Evolutionary conservation across 2,888 invertebrate species (phyloP).

Genomic region (Tipula helvola): DNA sequence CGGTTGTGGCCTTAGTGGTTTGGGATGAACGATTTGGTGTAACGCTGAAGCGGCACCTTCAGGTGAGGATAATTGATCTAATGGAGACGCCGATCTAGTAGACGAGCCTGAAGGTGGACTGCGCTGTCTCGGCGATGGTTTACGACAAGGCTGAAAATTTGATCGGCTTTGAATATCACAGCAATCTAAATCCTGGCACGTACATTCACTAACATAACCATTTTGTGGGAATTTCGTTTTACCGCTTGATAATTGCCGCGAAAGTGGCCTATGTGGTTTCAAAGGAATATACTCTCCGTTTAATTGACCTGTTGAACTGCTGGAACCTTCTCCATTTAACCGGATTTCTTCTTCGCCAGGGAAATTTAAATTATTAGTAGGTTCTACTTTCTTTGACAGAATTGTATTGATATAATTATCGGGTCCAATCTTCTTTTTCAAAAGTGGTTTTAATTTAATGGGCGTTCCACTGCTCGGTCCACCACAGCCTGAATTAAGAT

Average conservation of each 20-base stretch:
- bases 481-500: background rate
- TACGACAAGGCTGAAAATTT: constrained; percentile 21
- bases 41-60: constrained; percentile 18
- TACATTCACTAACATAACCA: background rate
- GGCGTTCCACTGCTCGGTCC: constrained; percentile 18
- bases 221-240: constrained; percentile 32
- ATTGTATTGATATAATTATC: constrained; percentile 60
- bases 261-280: constrained; percentile 56
- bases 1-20: constrained; percentile 43
- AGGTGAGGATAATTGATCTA: constrained; percentile 25
- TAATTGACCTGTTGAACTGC: constrained; percentile 19
- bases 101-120: constrained; percentile 36
- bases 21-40: constrained; percentile 14
- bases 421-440: constrained; percentile 54
- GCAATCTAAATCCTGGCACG: background rate
- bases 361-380: background rate
- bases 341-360: background rate
- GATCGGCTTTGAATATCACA: constrained; percentile 7
- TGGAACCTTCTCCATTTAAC: constrained; percentile 10
- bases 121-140: constrained; percentile 26
- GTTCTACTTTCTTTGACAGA: constrained; percentile 28
- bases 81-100: constrained; percentile 34
- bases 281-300: constrained; percentile 28
- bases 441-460: constrained; percentile 43
- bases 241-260: constrained; percentile 50